These are phyloP conservation scores for Chroicocephalus ridibundus DNA, from an alignment of 2,113 vertebrate genomes.

Conservation along the genomic window DNA sequence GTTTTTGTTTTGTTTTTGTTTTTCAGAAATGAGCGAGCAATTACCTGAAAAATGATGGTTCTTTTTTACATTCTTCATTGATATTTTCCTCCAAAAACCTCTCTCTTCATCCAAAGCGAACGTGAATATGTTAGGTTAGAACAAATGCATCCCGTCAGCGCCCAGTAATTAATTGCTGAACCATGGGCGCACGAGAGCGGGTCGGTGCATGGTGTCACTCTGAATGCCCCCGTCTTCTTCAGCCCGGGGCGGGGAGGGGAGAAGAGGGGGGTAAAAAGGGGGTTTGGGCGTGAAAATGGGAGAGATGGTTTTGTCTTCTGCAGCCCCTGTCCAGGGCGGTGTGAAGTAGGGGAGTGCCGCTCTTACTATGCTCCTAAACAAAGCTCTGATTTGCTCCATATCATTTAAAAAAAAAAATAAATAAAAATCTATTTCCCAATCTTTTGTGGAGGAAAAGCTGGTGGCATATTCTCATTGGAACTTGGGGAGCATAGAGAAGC, in stretches of 20 bases:
- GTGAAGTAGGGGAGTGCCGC: neutral
- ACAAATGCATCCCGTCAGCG: neutral
- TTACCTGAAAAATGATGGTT: neutral
- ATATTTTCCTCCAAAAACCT: neutral
- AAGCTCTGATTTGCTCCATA: neutral
- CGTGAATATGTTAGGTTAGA: neutral
- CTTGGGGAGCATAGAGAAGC: neutral
- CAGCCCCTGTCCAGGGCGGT: neutral
- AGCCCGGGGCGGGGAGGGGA: neutral
- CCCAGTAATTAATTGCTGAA: neutral
- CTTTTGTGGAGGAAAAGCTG: neutral
- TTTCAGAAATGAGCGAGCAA: neutral
- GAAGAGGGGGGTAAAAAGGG: neutral
- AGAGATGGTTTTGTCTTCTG: neutral
- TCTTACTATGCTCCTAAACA: neutral
- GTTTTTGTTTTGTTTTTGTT: neutral
- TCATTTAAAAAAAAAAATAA: neutral
- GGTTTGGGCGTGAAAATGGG: neutral
- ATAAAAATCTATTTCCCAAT: neutral
- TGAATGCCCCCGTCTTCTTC: neutral
- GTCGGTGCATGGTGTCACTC: neutral
- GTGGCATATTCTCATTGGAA: neutral
- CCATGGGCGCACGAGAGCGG: neutral
- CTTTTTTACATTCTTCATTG: neutral
- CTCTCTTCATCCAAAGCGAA: neutral